A percentile compares a stretch with the other conserved stretches of the same genome.
phyloP scores from a whole-genome alignment of 2,888 invertebrate species.

The Ennomos quercinarius region DNA sequence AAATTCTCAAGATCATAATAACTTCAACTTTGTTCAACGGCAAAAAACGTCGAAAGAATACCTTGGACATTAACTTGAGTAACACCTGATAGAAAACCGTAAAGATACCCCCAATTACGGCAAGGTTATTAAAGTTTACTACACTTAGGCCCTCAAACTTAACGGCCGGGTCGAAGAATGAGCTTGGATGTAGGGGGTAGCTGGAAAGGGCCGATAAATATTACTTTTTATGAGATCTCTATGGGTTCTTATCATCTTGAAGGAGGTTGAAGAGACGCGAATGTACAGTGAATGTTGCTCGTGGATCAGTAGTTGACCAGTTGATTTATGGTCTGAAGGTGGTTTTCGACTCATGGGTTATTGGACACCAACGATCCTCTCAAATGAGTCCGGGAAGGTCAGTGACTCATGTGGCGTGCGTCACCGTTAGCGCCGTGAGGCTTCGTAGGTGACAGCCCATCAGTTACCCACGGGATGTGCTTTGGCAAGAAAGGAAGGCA shows the following conservation, averaged over 20 bases:
- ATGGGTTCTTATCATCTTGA: constrained; percentile 11
- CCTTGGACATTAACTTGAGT: constrained; percentile 48
- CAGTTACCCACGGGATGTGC: too few relatives aligned
- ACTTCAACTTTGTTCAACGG: constrained; percentile 28
- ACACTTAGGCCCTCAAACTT: constrained; percentile 57
- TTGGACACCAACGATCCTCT: too few relatives aligned
- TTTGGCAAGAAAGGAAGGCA: too few relatives aligned
- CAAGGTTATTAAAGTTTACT: constrained; percentile 65
- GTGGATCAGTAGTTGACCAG: not conserved
- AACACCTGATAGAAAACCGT: constrained; percentile 55
- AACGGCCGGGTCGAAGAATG: constrained; percentile 55
- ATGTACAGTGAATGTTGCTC: not conserved
- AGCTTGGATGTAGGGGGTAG: constrained; percentile 26
- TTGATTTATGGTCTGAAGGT: not conserved
- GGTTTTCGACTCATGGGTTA: too few relatives aligned
- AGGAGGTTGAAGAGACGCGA: too few relatives aligned
- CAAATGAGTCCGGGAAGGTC: too few relatives aligned
- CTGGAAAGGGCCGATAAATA: constrained; percentile 30
- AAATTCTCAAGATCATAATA: constrained; percentile 16
- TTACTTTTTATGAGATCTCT: constrained; percentile 30
- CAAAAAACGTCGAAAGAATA: constrained; percentile 41
- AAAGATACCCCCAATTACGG: constrained; percentile 58
- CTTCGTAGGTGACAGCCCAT: too few relatives aligned
- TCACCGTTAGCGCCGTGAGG: too few relatives aligned
- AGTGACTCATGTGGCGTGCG: too few relatives aligned